Evolutionary conservation across 2,113 vertebrate species (phyloP).

Genomic region (Coturnix japonica): DNA sequence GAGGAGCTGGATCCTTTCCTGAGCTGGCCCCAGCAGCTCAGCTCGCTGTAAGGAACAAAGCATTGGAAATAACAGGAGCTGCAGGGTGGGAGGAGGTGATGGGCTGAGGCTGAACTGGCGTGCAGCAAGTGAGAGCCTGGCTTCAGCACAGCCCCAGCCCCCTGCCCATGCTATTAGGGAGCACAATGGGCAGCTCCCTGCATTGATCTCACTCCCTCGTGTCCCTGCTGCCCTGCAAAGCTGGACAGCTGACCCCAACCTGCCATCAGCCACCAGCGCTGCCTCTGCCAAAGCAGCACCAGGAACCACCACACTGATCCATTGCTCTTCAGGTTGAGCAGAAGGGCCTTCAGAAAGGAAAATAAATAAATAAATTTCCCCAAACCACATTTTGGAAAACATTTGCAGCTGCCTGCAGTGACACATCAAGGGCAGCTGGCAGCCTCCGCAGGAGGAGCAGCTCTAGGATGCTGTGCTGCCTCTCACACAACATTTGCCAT

Average conservation of each 20-base stretch:
- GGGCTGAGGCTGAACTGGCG: rapidly evolving
- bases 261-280: not conserved
- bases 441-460: not conserved
- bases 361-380: not conserved
- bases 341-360: not conserved
- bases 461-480: not conserved
- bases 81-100: not conserved
- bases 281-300: not conserved
- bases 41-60: not conserved
- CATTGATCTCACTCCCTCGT: rapidly evolving
- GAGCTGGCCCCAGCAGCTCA: not conserved
- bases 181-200: not conserved
- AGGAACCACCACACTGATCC: not conserved
- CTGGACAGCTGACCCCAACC: not conserved
- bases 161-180: not conserved
- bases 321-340: rapidly evolving
- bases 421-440: not conserved
- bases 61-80: not conserved
- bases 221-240: not conserved
- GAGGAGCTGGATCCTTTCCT: not conserved
- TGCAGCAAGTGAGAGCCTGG: rapidly evolving
- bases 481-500: not conserved
- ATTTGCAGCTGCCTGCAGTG: not conserved
- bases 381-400: not conserved
- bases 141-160: not conserved